phyloP scores from a whole-genome alignment of 2,888 invertebrate species.

The Amphimallon solstitiale region DNA sequence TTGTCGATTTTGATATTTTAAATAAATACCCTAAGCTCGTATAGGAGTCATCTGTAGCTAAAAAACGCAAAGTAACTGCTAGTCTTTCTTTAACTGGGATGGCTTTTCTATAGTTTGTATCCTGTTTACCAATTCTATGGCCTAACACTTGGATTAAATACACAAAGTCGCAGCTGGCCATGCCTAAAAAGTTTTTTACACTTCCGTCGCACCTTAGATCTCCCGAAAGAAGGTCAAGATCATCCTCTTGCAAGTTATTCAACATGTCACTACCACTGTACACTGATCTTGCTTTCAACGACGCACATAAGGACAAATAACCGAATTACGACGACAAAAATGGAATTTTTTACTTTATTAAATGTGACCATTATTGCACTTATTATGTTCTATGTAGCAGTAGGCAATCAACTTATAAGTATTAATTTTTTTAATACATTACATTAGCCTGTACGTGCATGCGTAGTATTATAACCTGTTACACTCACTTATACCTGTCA shows the following conservation, averaged over 20 bases:
- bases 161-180: not conserved
- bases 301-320: too few relatives aligned
- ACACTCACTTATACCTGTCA: too few relatives aligned
- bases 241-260: not conserved
- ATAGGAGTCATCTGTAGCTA: not conserved
- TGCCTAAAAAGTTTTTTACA: not conserved
- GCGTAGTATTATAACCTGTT: too few relatives aligned
- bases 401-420: too few relatives aligned
- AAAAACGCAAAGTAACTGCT: not conserved
- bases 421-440: too few relatives aligned
- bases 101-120: not conserved
- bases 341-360: too few relatives aligned
- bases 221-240: not conserved
- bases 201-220: not conserved
- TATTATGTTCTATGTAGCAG: too few relatives aligned
- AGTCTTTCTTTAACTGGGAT: not conserved
- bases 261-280: not conserved
- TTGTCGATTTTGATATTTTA: slow-evolving; percentile 9
- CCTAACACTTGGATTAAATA: not conserved
- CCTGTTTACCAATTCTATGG: not conserved
- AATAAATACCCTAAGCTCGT: slow-evolving; percentile 5
- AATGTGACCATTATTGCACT: too few relatives aligned
- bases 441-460: too few relatives aligned
- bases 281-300: not conserved
- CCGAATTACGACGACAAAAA: too few relatives aligned